A percentile compares a stretch with the other conserved stretches of the same genome.
These are phyloP conservation scores for Lasioglossum figueresi DNA, from an alignment of 2,888 invertebrate species.

Conservation along the genomic window DNA sequence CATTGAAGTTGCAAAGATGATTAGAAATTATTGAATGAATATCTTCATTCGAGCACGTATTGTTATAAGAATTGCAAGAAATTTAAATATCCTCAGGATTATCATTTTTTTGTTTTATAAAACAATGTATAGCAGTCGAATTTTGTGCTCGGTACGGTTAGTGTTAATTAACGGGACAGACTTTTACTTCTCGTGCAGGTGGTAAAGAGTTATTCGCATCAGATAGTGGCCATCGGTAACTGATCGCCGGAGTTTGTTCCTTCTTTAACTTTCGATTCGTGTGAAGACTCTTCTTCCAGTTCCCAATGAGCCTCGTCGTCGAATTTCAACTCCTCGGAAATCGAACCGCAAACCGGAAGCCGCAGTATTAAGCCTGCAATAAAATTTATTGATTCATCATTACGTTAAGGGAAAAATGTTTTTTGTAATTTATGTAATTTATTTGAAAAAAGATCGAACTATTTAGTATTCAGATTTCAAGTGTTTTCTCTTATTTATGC, in stretches of 20 bases:
- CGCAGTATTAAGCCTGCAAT: slow-evolving; percentile 79
- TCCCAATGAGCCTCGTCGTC: slow-evolving; percentile 83
- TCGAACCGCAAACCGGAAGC: slow-evolving; percentile 78
- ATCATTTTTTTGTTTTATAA: no score
- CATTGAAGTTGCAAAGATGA: no score
- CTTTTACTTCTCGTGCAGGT: neutral
- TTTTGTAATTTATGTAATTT: neutral
- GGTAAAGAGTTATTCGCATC: slow-evolving; percentile 28
- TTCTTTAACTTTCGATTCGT: slow-evolving; percentile 73
- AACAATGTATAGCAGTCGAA: no score
- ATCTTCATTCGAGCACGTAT: no score
- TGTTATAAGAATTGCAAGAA: no score
- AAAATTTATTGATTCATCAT: neutral
- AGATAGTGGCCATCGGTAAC: slow-evolving; percentile 79
- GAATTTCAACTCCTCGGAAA: slow-evolving; percentile 81
- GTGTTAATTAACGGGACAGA: neutral
- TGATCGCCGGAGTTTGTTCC: slow-evolving; percentile 73
- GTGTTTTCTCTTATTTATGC: no score
- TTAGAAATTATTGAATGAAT: no score
- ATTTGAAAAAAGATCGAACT: neutral
- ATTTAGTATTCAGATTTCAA: no score
- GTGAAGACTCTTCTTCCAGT: slow-evolving; percentile 79
- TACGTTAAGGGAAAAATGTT: neutral
- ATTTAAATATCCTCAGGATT: no score
- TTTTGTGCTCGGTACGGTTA: no score